Percentiles rank a stretch among this genome's conserved stretches.
Conservation (phyloP, 2,113 vertebrate genomes). For the Gopherus flavomarginatus region DNA sequence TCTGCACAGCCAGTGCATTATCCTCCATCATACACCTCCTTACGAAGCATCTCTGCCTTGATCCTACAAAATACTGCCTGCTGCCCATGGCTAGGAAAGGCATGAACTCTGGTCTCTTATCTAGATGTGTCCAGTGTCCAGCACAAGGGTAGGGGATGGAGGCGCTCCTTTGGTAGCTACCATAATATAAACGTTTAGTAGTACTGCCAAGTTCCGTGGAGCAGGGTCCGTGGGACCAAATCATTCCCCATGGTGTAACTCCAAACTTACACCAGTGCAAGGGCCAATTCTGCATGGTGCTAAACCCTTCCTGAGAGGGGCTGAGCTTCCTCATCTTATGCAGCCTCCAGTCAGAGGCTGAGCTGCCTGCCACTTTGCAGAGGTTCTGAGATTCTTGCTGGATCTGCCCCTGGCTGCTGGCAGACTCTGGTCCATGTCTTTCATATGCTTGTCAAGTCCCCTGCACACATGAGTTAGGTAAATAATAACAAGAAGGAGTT, state of each 20-base stretch:
- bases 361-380: neutral
- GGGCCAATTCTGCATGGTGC: neutral
- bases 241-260: neutral
- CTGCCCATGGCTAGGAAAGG: neutral
- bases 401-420: neutral
- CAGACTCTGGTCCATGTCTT: neutral
- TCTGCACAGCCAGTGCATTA: neutral
- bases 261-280: neutral
- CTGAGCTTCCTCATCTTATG: neutral
- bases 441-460: neutral
- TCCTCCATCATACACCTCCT: neutral
- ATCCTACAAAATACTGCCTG: neutral
- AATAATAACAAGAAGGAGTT: neutral
- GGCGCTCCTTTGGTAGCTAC: neutral
- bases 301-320: neutral
- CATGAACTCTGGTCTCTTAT: neutral
- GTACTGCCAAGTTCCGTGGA: neutral
- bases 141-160: fast-evolving
- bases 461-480: neutral
- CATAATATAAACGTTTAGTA: neutral
- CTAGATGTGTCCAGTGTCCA: fast-evolving
- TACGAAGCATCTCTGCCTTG: neutral
- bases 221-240: neutral
- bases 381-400: neutral
- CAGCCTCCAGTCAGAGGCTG: neutral